Percentiles rank a stretch among this genome's conserved stretches.
These are phyloP conservation scores for Drosophila nigromelanica DNA, from an alignment of 1,140 invertebrate species.

Conservation along the genomic window DNA sequence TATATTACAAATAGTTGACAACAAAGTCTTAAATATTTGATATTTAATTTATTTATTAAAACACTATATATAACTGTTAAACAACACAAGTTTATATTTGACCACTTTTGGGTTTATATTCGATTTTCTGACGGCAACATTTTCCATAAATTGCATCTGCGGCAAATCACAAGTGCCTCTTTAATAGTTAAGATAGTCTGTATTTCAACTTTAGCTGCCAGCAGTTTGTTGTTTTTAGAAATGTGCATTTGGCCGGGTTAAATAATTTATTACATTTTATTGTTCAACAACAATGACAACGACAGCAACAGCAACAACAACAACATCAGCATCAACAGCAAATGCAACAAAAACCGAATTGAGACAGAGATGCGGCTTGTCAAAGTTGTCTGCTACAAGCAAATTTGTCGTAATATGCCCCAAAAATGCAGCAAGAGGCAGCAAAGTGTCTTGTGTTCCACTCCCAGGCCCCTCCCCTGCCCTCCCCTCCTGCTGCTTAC, in stretches of 20 bases:
- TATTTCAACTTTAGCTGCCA: constrained; percentile 4
- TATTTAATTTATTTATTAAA: too few relatives aligned
- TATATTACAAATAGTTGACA: too few relatives aligned
- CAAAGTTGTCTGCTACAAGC: constrained; percentile 42
- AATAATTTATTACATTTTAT: constrained; percentile 79
- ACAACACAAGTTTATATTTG: background rate
- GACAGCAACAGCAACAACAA: background rate
- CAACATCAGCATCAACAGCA: background rate
- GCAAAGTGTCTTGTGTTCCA: constrained; percentile 48
- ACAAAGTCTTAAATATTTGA: too few relatives aligned
- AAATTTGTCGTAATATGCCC: constrained; percentile 34
- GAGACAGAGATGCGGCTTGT: constrained; percentile 61
- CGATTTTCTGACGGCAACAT: background rate
- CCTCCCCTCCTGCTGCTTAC: background rate
- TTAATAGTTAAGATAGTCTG: constrained; percentile 5
- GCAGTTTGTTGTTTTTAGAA: constrained; percentile 30
- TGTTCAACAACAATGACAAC: constrained; percentile 54
- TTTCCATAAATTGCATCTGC: background rate
- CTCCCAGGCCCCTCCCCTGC: background rate
- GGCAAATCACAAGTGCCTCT: constrained; percentile 10
- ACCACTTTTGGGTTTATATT: background rate
- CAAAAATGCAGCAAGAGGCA: constrained; percentile 45
- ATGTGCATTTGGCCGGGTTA: constrained; percentile 68
- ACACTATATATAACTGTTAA: background rate
- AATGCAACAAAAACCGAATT: constrained; percentile 32